A percentile compares a stretch with the other conserved stretches of the same genome.
Evolutionary conservation across 1,140 invertebrate species (phyloP).

Genomic region (Drosophila arizonae): DNA sequence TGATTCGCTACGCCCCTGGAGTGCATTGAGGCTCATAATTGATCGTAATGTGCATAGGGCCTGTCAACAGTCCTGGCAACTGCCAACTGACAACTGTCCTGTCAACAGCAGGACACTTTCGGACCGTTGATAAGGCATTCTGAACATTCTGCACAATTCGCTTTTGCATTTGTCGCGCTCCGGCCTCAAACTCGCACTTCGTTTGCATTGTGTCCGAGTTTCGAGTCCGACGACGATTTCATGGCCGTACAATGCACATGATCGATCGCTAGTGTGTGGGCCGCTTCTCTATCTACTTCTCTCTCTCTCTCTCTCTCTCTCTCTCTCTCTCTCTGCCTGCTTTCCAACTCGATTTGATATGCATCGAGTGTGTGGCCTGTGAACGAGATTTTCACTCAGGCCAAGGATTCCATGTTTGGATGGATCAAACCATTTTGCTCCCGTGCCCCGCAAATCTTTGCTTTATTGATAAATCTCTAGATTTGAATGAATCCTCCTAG

Average conservation of each 20-base stretch:
- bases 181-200: conserved; percentile 28
- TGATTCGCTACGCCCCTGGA: conserved; percentile 68
- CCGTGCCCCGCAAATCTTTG: conserved; percentile 47
- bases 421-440: conserved; percentile 1
- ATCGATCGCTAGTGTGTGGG: conserved; percentile 42
- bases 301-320: background rate
- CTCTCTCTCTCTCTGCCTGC: background rate
- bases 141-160: conserved; percentile 28
- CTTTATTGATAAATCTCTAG: conserved; percentile 72
- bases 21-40: conserved; percentile 76
- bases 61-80: conserved; percentile 59
- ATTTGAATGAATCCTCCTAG: conserved; percentile 76
- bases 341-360: conserved; percentile 46
- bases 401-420: background rate
- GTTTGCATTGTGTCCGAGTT: conserved; percentile 38
- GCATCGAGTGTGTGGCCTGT: conserved; percentile 43
- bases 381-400: background rate
- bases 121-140: conserved; percentile 10
- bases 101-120: conserved; percentile 55
- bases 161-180: conserved; percentile 56
- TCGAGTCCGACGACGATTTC: conserved; percentile 16
- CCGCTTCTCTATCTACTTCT: background rate
- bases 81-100: conserved; percentile 5
- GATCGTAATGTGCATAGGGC: conserved; percentile 75
- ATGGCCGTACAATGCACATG: conserved; percentile 40